Base-by-base conservation (phyloP, 2,797 vertebrate species). In the Dipus sagitta region DNA sequence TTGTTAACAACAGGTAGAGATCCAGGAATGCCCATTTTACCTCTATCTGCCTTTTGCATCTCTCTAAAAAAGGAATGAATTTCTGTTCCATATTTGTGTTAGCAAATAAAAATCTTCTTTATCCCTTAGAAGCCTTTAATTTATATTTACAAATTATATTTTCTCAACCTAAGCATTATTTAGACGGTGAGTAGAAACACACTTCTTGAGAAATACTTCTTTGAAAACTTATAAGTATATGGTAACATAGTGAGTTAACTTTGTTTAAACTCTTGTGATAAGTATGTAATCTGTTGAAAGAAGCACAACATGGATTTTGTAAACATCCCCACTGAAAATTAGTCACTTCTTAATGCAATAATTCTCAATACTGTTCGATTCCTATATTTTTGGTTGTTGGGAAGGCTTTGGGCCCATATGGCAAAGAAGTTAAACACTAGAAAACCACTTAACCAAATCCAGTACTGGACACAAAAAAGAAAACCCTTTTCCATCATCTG, bases 401-500 rank as follows among this genome's bases (percentile, higher is more conserved):
- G 38, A 80, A 79, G 13, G 20, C 38, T 90, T 62, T 95, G 34
- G 68, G 18, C 4, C n/a, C 70, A 54, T 72, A 74, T 75, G 30
- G 68, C 12, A 17, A 94, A 68, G 14, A 23, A 86, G 30, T 80
- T 94, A 92, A 58, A 76, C 17, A 81, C 65, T 88, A 88, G 81
- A 95, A 95, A 90, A 42, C 42, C 54, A 90, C 17, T 86, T 38
- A 95, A 94, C 38, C 47, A 87, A 93, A 85, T 47, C 30, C 28
- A 75, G 10, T 71, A 64, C 24, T 85, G 32, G 18, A 89, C 28
- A 85, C 62, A 83, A 93, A 96, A 77, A 78, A 24, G n/a, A 72
- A 93, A 70, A 58, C 38, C 24, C 23, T 65, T 87, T 95, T 78
- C 77, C 64, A 78, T 30, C 47, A 26, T 20, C 70, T 54, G 6